Evolutionary conservation across 2,888 invertebrate species (phyloP), one percentile per base, ranked within the genome.

Genomic region (Ashinkailepas kermadecensis): DNA sequence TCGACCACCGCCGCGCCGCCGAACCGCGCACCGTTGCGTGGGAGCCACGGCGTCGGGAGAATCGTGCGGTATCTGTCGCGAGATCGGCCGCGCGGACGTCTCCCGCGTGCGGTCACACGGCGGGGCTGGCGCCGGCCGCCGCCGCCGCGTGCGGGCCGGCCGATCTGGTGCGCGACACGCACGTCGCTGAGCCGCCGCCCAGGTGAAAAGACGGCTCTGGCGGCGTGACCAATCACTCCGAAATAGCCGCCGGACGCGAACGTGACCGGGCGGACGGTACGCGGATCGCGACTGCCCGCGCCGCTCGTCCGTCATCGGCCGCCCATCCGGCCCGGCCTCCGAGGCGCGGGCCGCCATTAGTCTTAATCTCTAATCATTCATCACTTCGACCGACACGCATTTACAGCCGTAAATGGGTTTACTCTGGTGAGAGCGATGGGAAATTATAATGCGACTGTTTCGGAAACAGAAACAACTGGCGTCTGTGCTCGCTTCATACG

Each of bases 321-420:
- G 39, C 74, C 10, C 39, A 6, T 4, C 54, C 8, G 54, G 8
- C 54, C 2, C 54, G 54, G 18, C 9, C 21, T 11, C 54, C 23
- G 13, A 54, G 10, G 0, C 23, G 54, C 54, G 8, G 8, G 54
- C 18, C 74, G 74, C 18, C 74, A 54, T 74, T 74, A 74, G 18
- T 74, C 74, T 54, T 39, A 1, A 54, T 54, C 74, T 3, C 39
- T 25, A 54, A 74, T 74, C 74, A 8, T 74, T 54, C 74, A 74
- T 74, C 74, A 74, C 74, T 6, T 25, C 12, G 12, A 13, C n/a
- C 11, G 67, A 67, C 67, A 67, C 25, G 67, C 25, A 67, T 67
- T 67, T 54, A 74, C 74, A 54, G 54, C 23, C 54, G 21, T 18
- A 74, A 74, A 74, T 74, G 74, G 74, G 74, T 74, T 74, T 74